A percentile compares a stretch with the other conserved stretches of the same genome.
phyloP scores from a whole-genome alignment of 2,113 vertebrate genomes.

The Muntiacus muntjak region DNA sequence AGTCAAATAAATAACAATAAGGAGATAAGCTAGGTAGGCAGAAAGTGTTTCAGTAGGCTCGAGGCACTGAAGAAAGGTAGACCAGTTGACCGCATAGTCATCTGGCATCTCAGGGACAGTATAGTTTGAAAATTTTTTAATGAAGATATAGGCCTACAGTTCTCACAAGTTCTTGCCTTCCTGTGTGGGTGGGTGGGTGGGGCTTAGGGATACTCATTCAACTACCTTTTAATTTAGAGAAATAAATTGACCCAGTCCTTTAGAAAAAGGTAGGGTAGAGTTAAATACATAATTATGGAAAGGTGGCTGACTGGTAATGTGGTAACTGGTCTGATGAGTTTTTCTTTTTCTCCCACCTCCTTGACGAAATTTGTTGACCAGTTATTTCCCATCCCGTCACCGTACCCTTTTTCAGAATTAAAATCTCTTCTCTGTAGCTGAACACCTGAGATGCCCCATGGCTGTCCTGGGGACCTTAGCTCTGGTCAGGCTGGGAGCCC shows the following conservation, averaged over 20 bases:
- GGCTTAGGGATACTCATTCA: neutral
- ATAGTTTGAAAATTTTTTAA: neutral
- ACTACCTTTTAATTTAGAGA: neutral
- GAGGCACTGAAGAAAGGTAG: neutral
- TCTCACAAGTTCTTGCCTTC: neutral
- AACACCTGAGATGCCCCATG: neutral
- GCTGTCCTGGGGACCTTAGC: neutral
- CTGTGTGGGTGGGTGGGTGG: neutral
- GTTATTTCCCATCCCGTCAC: slow-evolving; percentile 8
- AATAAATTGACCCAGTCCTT: neutral
- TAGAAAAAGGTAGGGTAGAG: neutral
- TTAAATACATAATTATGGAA: neutral
- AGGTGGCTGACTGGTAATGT: neutral
- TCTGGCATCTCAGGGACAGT: too few species aligned
- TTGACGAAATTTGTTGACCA: neutral
- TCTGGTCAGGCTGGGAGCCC: too few species aligned
- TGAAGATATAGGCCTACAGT: neutral
- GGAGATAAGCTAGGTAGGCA: neutral
- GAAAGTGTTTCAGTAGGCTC: neutral
- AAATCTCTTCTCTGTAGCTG: slow-evolving; percentile 33
- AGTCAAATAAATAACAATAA: neutral
- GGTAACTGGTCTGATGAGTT: slow-evolving; percentile 40
- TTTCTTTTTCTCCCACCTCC: neutral
- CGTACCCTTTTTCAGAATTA: neutral
- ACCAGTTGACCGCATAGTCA: rapidly evolving